Evolutionary conservation across 2,888 invertebrate genomes (phyloP), one percentile per base, ranked within the genome.

Genomic region (Prosopocoilus inquinatus): DNA sequence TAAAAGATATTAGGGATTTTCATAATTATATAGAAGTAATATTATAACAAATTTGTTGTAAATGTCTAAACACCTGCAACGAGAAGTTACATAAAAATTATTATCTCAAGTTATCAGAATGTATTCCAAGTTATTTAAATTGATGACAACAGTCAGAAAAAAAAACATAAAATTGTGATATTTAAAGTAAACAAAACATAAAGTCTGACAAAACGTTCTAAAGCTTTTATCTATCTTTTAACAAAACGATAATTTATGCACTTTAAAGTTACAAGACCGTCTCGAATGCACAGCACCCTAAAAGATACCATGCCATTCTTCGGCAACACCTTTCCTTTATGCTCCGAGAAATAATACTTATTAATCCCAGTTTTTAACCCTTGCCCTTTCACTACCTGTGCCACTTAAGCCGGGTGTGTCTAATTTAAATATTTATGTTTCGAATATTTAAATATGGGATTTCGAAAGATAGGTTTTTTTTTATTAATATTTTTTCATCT

Each of bases 191-290:
- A 28, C 5, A 28, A 28, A 28, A 28, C 20, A 28, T 28, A 28
- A 28, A 28, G 20, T 28, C 5, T 28, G 20, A 28, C 20, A 28
- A 28, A 28, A 28, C 5, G 20, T 28, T 28, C 3, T 28, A 28
- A 28, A 28, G 20, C 20, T 36, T 43, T 48, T 47, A 53, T 53
- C 48, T 53, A 48, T 46, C 47, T 48, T 53, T 55, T 58, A 64
- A 66, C 66, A 66, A 66, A 66, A 65, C 65, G 66, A 59, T 60
- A 63, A 68, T 67, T 65, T 67, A 68, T 67, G 66, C 64, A 63
- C 66, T 65, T 59, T 64, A 61, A 52, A 65, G 61, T 62, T 62
- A 65, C 61, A 64, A 62, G 64, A 67, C 64, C 65, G 64, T 63
- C 63, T 59, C 65, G 65, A 67, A 66, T 66, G 56, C 66, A 65